Percentiles rank a stretch among this genome's conserved stretches.
Evolutionary conservation across 37 sponge, comb jelly and placozoan species (phyloP).

Genomic region (Halisarca cf. caerulea): DNA sequence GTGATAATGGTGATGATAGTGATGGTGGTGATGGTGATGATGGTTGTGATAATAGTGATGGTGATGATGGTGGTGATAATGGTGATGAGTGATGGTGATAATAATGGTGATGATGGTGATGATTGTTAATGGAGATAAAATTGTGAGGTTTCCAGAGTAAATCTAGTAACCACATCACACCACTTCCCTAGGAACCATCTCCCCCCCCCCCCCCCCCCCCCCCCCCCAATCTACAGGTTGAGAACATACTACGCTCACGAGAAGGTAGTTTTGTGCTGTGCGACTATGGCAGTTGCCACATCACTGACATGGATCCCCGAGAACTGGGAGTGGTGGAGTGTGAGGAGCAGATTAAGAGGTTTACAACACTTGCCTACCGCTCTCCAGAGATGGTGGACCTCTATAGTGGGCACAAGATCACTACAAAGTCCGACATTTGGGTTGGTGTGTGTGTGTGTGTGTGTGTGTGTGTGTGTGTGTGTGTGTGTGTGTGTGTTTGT

Average conservation of each 20-base stretch:
- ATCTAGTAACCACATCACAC: too few relatives aligned
- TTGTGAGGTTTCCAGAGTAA: too few relatives aligned
- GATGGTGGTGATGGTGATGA: too few relatives aligned
- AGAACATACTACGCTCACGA: conserved; percentile 82
- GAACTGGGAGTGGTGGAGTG: conserved; percentile 50
- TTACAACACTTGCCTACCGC: conserved; percentile 91
- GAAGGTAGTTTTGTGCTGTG: conserved; percentile 78
- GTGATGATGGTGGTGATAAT: too few relatives aligned
- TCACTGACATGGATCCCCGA: conserved; percentile 62
- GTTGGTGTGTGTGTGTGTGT: conserved; percentile 44
- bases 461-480: neutral
- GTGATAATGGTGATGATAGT: too few relatives aligned
- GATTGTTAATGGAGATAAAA: too few relatives aligned
- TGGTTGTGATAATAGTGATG: too few relatives aligned
- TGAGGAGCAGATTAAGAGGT: conserved; percentile 77
- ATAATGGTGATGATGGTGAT: too few relatives aligned
- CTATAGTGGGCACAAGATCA: conserved; percentile 79
- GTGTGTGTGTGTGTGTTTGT: conserved; percentile 8
- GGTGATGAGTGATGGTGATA: too few relatives aligned
- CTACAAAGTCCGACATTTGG: conserved; percentile 92
- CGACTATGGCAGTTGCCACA: conserved; percentile 92
- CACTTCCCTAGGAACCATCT: too few relatives aligned
- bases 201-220: too few relatives aligned
- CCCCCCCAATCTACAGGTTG: conserved; percentile 61
- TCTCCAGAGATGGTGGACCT: conserved; percentile 97